These are phyloP conservation scores for Melanotaenia trifasciata DNA, from an alignment of 2,797 vertebrate species.

Conservation along the genomic window DNA sequence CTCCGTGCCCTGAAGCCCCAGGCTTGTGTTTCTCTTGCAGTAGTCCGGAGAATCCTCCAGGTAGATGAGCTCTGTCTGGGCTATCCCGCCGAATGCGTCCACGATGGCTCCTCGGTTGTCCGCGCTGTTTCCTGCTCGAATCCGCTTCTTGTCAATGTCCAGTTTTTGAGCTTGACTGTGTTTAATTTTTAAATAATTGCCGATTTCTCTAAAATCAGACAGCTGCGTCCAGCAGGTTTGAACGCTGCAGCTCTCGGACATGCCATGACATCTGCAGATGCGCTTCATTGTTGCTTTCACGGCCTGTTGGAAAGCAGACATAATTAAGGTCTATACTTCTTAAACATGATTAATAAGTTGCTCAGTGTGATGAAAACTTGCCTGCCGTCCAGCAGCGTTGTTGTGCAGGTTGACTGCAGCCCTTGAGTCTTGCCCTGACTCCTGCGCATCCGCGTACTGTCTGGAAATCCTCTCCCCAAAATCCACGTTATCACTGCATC, in stretches of 20 bases:
- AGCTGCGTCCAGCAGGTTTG: conserved; percentile 97
- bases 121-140: conserved; percentile 91
- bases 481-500: conserved; percentile 95
- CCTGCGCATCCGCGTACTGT: conserved; percentile 93
- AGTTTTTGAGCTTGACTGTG: conserved; percentile 90
- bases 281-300: conserved; percentile 91
- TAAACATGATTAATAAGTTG: neutral
- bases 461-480: conserved; percentile 96
- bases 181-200: conserved; percentile 91
- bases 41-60: conserved; percentile 97
- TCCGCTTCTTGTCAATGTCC: conserved; percentile 88
- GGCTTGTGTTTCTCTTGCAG: conserved; percentile 88
- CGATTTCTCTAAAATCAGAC: conserved; percentile 91
- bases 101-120: conserved; percentile 86
- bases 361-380: conserved; percentile 63
- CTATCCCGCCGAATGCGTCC: conserved; percentile 85
- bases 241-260: conserved; percentile 97
- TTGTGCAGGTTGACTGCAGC: conserved; percentile 97
- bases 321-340: neutral
- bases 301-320: conserved; percentile 79
- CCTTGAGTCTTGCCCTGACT: conserved; percentile 94
- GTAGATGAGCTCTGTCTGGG: conserved; percentile 89
- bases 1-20: conserved; percentile 92
- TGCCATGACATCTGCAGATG: conserved; percentile 95
- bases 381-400: conserved; percentile 92